Evolutionary conservation across 2,113 vertebrate species (phyloP).

Genomic region (Callospermophilus lateralis): DNA sequence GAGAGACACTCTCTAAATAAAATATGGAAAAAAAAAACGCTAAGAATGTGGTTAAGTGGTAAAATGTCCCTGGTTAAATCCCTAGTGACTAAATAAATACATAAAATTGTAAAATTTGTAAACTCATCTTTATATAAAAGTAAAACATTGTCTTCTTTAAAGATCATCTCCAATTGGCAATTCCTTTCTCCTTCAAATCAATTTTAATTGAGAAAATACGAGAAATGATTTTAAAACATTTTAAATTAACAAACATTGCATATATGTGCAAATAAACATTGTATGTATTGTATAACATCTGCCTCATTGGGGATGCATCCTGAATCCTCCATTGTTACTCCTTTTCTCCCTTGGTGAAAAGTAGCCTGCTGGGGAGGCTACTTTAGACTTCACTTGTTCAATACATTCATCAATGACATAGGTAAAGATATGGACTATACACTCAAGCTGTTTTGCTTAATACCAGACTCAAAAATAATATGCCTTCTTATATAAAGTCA

Average conservation of each 20-base stretch:
- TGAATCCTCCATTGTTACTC: not conserved
- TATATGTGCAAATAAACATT: not conserved
- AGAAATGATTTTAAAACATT: not conserved
- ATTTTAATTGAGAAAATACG: not conserved
- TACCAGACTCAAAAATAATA: conserved; percentile 33
- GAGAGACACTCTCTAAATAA: too few species aligned
- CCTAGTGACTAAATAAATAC: too few species aligned
- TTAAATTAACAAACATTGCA: not conserved
- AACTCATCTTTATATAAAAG: not conserved
- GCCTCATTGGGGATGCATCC: not conserved
- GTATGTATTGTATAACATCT: too few species aligned
- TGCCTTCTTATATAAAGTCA: not conserved
- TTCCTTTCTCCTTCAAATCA: not conserved
- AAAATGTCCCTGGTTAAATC: too few species aligned
- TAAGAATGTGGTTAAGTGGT: too few species aligned
- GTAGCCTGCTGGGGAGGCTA: not conserved
- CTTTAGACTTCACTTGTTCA: not conserved
- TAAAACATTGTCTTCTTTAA: not conserved
- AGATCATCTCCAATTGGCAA: not conserved
- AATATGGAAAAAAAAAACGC: too few species aligned
- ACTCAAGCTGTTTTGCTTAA: not conserved
- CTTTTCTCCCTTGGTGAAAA: not conserved
- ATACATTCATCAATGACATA: not conserved
- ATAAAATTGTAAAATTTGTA: not conserved
- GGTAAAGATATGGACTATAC: not conserved